phyloP scores from a whole-genome alignment of 2,888 invertebrate genomes.

The Sinhomidia bicolor region DNA sequence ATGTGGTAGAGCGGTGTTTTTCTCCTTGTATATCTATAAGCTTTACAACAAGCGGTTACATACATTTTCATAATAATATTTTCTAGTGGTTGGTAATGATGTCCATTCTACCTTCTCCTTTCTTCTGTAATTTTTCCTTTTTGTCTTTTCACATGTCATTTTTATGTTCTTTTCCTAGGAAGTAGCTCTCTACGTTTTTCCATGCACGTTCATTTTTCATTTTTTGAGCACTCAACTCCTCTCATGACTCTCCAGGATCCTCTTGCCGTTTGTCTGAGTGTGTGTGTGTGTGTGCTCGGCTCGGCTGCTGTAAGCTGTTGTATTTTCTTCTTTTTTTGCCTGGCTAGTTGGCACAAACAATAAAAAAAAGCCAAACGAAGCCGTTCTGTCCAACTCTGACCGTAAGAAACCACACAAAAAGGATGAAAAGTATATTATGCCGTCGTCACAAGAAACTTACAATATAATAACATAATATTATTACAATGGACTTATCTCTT shows the following conservation, averaged over 20 bases:
- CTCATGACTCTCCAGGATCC: background rate
- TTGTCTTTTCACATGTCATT: slow-evolving; percentile 38
- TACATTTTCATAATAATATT: no score
- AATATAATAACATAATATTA: background rate
- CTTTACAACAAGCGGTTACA: background rate
- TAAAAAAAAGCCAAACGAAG: slow-evolving; percentile 25
- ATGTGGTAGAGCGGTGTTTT: no score
- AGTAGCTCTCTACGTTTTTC: slow-evolving; percentile 39
- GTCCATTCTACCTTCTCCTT: background rate
- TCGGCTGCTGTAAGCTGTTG: slow-evolving; percentile 42
- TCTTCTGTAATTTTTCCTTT: slow-evolving; percentile 10
- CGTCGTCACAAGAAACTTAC: slow-evolving; percentile 1
- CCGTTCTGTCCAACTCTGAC: slow-evolving; percentile 24
- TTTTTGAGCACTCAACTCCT: background rate
- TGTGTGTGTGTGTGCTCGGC: no score
- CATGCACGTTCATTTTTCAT: slow-evolving; percentile 35
- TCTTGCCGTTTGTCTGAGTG: no score
- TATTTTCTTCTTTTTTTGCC: background rate
- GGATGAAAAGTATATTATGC: slow-evolving; percentile 27
- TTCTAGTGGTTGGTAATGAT: slow-evolving; percentile 8
- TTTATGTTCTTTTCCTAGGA: slow-evolving; percentile 56
- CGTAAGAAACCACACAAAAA: slow-evolving; percentile 51
- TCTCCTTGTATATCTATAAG: no score
- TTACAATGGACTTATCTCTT: background rate
- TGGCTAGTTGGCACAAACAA: background rate